phyloP scores from a whole-genome alignment of 2,113 vertebrate genomes.

The Gnathonemus longibarbis region DNA sequence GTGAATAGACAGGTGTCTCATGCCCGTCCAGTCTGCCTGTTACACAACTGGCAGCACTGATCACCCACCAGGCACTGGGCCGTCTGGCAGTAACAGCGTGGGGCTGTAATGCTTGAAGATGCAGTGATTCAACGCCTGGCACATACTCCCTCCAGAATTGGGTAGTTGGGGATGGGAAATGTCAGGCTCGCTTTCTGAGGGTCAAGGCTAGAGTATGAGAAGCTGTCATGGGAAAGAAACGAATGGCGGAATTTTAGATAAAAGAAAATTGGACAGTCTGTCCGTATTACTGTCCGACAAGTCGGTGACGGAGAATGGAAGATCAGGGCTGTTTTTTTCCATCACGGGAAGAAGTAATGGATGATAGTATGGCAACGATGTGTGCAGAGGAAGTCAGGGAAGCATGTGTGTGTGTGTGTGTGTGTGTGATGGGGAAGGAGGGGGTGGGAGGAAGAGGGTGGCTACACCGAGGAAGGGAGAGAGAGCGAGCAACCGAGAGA shows the following conservation, averaged over 20 bases:
- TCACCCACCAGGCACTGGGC: background rate
- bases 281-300: background rate
- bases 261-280: background rate
- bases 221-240: background rate
- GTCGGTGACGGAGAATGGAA: background rate
- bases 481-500: slow-evolving; percentile 28
- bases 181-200: background rate
- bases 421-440: slow-evolving; percentile 7
- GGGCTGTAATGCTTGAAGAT: background rate
- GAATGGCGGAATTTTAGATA: background rate
- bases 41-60: background rate
- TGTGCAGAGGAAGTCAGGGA: slow-evolving; percentile 24
- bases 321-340: background rate
- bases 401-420: background rate
- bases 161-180: background rate
- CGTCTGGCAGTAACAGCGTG: background rate
- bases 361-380: slow-evolving; percentile 36
- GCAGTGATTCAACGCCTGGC: background rate
- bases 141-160: background rate
- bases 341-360: slow-evolving; percentile 24
- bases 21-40: background rate
- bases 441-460: slow-evolving; percentile 20
- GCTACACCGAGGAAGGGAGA: slow-evolving; percentile 28
- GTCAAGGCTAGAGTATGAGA: background rate
- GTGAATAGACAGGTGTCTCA: background rate